Evolutionary conservation across 2,888 invertebrate species (phyloP).

Genomic region (Eumacrocentrus americanus): DNA sequence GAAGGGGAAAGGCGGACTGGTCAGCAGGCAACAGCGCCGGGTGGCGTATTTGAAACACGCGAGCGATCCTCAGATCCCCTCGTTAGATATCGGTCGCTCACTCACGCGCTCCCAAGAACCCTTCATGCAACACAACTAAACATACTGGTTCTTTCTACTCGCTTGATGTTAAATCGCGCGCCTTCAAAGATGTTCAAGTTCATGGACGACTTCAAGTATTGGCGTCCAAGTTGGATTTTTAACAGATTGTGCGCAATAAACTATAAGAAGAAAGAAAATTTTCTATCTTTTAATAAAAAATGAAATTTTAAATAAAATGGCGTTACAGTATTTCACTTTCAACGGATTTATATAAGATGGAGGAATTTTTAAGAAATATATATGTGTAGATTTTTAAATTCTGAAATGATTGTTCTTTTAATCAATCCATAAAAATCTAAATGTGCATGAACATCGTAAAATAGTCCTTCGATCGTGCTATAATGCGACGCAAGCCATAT

Average conservation of each 20-base stretch:
- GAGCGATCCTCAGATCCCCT: slow-evolving; percentile 62
- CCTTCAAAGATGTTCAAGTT: slow-evolving; percentile 11
- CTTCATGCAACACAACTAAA: slow-evolving; percentile 32
- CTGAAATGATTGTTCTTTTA: too few species aligned
- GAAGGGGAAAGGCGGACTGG: slow-evolving; percentile 14
- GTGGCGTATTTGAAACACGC: slow-evolving; percentile 58
- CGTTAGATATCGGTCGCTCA: slow-evolving; percentile 60
- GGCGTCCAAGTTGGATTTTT: not conserved
- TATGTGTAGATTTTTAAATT: too few species aligned
- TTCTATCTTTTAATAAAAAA: too few species aligned
- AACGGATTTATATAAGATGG: too few species aligned
- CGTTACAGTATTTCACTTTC: too few species aligned
- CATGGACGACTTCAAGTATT: slow-evolving; percentile 1
- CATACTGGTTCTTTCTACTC: not conserved
- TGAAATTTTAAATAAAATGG: too few species aligned
- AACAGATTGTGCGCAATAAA: too few species aligned
- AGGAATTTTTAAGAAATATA: too few species aligned
- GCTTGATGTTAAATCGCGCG: slow-evolving; percentile 10
- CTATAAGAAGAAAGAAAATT: too few species aligned
- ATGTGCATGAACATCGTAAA: slow-evolving; percentile 6
- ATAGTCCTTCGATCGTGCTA: slow-evolving; percentile 5
- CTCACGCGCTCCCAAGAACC: slow-evolving; percentile 55
- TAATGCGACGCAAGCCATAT: not conserved
- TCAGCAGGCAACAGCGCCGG: slow-evolving; percentile 43
- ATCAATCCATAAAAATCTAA: too few species aligned